Percentiles rank a stretch among this genome's conserved stretches.
Evolutionary conservation across 30 jellyfish, hydroid and myxozoan species (phyloP).

Genomic region (Rhopilema esculentum): DNA sequence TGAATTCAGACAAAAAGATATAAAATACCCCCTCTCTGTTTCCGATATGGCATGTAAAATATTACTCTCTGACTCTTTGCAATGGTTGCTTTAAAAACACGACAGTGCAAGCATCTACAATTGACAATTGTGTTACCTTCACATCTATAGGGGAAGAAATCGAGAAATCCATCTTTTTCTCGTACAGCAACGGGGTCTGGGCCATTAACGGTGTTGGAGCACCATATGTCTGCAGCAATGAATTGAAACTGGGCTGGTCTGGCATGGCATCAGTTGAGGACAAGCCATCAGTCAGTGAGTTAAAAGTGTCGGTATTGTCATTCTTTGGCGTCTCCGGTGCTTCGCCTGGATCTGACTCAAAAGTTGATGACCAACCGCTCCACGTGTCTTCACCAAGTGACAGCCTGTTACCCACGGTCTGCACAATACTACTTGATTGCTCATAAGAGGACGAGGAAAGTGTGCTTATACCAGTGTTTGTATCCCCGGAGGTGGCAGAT

Average conservation of each 20-base stretch:
- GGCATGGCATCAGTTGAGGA: neutral
- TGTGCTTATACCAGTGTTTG: conserved; percentile 10
- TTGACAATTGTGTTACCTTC: neutral
- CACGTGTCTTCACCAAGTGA: conserved; percentile 77
- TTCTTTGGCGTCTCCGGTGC: conserved; percentile 7
- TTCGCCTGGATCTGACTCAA: conserved; percentile 60
- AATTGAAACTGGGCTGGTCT: conserved; percentile 70
- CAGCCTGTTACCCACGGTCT: conserved; percentile 71
- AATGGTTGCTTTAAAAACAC: too few species aligned
- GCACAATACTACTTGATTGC: conserved; percentile 13
- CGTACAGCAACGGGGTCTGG: conserved; percentile 3
- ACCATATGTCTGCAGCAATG: conserved; percentile 71
- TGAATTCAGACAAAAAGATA: too few species aligned
- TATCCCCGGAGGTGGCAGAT: conserved; percentile 38
- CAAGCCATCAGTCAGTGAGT: conserved; percentile 1
- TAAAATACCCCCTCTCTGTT: too few species aligned
- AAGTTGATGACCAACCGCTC: conserved; percentile 98
- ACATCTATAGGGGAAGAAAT: neutral
- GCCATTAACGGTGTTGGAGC: conserved; percentile 46
- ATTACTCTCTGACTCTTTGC: too few species aligned
- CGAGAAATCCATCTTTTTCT: neutral
- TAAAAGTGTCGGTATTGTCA: conserved; percentile 8
- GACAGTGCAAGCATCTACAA: too few species aligned
- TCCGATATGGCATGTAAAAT: too few species aligned
- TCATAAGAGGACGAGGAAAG: conserved; percentile 48